These are phyloP conservation scores for Nephila pilipes DNA, from an alignment of 1,140 invertebrate species.

Conservation along the genomic window DNA sequence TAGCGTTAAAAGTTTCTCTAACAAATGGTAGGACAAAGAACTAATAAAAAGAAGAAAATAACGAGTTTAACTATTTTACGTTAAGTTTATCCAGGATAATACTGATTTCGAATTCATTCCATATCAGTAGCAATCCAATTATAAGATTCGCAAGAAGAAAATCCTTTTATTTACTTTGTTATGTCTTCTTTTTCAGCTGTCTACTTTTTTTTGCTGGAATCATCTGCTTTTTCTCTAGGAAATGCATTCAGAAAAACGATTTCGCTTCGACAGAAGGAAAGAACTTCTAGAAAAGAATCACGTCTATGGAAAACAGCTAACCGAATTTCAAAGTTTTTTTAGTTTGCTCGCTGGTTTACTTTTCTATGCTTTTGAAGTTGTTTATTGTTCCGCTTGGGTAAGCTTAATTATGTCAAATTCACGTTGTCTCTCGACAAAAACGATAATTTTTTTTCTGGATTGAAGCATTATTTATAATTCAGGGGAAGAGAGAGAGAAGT, in stretches of 20 bases:
- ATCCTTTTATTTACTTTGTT: background rate
- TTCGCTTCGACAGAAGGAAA: background rate
- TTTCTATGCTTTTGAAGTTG: background rate
- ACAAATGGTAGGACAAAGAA: no score
- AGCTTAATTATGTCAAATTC: slow-evolving; percentile 16
- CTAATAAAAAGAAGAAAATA: no score
- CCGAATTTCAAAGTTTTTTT: slow-evolving; percentile 55
- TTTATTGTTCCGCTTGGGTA: background rate
- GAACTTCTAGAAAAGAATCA: slow-evolving; percentile 55
- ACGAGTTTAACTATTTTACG: slow-evolving; percentile 31
- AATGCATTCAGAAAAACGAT: background rate
- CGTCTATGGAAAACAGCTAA: slow-evolving; percentile 58
- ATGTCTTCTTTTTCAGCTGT: no score
- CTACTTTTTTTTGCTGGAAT: background rate
- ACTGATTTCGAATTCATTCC: slow-evolving; percentile 60
- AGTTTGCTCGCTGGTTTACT: background rate
- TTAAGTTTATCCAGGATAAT: background rate
- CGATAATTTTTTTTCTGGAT: no score
- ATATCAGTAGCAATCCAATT: slow-evolving; percentile 57
- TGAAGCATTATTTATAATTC: no score
- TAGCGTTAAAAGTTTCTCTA: no score
- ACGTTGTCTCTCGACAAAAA: background rate
- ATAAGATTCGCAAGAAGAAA: slow-evolving; percentile 16
- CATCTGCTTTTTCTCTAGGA: background rate
- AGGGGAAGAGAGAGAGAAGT: no score